Conservation (phyloP, 2,113 vertebrate species). For the Isichthys henryi region DNA sequence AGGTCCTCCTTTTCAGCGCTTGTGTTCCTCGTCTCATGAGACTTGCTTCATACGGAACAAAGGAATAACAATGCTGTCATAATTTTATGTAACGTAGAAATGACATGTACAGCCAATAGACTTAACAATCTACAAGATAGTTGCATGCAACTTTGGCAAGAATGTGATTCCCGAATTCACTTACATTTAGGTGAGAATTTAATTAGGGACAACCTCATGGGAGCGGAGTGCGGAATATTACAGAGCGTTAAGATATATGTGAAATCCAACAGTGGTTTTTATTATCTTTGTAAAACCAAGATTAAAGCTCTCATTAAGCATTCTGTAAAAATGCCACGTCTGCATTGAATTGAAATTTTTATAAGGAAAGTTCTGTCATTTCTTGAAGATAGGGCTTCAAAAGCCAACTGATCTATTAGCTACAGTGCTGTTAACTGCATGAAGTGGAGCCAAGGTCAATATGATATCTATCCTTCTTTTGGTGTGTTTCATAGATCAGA, state of each 20-base stretch:
- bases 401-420: neutral
- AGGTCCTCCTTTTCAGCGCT: neutral
- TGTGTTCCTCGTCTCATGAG: neutral
- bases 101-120: neutral
- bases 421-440: neutral
- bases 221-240: neutral
- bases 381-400: neutral
- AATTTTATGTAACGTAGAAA: neutral
- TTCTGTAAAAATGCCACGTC: neutral
- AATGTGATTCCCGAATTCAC: neutral
- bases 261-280: neutral
- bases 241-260: neutral
- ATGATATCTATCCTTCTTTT: neutral
- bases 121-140: neutral
- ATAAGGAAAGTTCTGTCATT: neutral
- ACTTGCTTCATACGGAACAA: neutral
- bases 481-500: neutral
- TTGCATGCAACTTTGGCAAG: neutral
- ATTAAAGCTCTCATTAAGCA: constrained; percentile 1
- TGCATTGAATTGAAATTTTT: neutral
- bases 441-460: neutral
- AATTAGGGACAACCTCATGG: neutral
- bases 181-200: neutral
- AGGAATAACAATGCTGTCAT: neutral
- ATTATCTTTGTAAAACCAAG: neutral